Evolutionary conservation across 2,797 vertebrate genomes (phyloP), one percentile per base, ranked within the genome.

Genomic region (Cirrhinus mrigala): DNA sequence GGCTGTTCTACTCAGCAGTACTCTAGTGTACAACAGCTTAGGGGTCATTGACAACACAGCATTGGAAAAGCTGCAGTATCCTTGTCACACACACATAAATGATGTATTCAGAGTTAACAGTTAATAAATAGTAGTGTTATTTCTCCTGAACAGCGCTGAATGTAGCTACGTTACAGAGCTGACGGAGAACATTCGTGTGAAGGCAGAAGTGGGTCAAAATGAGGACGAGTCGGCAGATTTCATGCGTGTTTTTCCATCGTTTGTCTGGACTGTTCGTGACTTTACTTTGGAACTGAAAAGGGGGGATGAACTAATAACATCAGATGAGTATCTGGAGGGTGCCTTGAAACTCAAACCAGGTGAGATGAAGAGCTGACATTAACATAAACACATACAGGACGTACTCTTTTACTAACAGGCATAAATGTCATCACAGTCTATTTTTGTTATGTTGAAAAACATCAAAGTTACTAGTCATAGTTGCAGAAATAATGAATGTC

Each of bases 251-350:
- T 96, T 96, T 58, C 94, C 94, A 8, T 86, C 83, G 15, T 95
- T 95, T 33, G 90, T 95, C 52, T 95, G 94, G 94, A 62, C 92
- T 1, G 91, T 96, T 83, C 91, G 94, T 48, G 95, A 96, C 87
- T 95, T 96, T 71, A 87, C 88, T 2, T 87, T 95, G 46, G 40
- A 90, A 0, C 87, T 96, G 78, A 29, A 88, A 71, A 9, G 86
- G 6, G 20, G 90, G 6, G 89, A 89, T 12, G 6, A 88, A 12
- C 1, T 20, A 3, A 81, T 94, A 79, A 93, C 90, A 5, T 83
- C 91, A 46, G 93, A 95, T 2, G 54, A 94, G 33, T 96, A 96
- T 83, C 87, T 96, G 84, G 92, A 95, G 44, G 83, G 89, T 5
- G 88, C 93, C 5, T 71, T 95, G 54, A 89, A 75, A 81, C 88